Percentiles rank a stretch among this genome's conserved stretches.
Evolutionary conservation across 2,113 vertebrate species (phyloP).

Genomic region (Anguilla japonica): DNA sequence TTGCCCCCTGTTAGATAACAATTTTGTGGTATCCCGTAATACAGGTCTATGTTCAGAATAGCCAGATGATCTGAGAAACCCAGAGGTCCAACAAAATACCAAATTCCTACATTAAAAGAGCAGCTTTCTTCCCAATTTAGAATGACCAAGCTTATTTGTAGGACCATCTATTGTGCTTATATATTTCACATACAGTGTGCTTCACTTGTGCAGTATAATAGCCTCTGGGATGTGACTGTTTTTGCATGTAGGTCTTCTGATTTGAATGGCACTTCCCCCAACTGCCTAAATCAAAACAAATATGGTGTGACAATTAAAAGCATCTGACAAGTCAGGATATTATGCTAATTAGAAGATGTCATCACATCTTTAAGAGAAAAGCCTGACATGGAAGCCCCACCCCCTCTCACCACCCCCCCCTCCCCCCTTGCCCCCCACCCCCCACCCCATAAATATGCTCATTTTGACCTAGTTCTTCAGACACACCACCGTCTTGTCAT

Average conservation of each 20-base stretch:
- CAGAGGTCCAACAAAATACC: background rate
- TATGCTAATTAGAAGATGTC: slow-evolving; percentile 72
- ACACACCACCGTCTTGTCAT: slow-evolving; percentile 39
- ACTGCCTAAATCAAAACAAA: slow-evolving; percentile 50
- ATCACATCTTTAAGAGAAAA: slow-evolving; percentile 69
- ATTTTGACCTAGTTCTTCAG: slow-evolving; percentile 52
- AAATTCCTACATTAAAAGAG: background rate
- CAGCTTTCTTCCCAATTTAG: background rate
- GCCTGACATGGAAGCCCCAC: slow-evolving; percentile 36
- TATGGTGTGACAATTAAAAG: slow-evolving; percentile 69
- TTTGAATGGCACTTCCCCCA: background rate
- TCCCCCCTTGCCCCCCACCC: slow-evolving; percentile 43
- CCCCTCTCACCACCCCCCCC: slow-evolving; percentile 44
- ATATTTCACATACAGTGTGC: background rate
- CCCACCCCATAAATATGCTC: slow-evolving; percentile 55
- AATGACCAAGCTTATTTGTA: background rate
- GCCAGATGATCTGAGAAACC: background rate
- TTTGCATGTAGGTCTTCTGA: slow-evolving; percentile 14
- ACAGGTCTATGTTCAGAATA: background rate
- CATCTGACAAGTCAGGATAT: slow-evolving; percentile 71
- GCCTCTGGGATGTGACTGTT: slow-evolving; percentile 8
- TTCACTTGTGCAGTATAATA: background rate
- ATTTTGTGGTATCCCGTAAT: background rate
- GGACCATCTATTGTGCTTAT: no score
- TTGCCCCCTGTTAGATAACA: background rate